These are phyloP conservation scores for Gnathonemus echidnorhynchus DNA, from an alignment of 2,113 vertebrate genomes.

Conservation along the genomic window DNA sequence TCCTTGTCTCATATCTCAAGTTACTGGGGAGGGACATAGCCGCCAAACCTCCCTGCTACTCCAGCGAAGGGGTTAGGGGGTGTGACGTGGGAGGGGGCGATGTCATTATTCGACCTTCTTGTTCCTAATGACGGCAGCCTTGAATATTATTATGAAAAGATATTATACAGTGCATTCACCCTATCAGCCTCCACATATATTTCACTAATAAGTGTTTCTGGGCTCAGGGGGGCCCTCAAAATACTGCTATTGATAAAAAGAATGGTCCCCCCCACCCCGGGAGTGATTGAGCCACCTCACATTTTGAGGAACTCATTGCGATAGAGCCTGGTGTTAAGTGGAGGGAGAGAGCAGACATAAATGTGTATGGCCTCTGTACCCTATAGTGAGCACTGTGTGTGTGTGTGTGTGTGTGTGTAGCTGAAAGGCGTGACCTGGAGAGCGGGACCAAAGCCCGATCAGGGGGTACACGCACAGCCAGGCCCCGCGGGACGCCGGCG, in stretches of 20 bases:
- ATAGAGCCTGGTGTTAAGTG: conserved; percentile 61
- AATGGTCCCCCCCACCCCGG: conserved; percentile 39
- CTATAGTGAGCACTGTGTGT: conserved; percentile 41
- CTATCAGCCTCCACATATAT: conserved; percentile 59
- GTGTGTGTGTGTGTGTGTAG: not conserved
- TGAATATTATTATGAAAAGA: conserved; percentile 58
- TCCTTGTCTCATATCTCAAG: conserved; percentile 21
- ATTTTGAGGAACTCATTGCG: conserved; percentile 61
- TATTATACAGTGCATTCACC: conserved; percentile 56
- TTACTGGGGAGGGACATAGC: conserved; percentile 46
- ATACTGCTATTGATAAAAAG: conserved; percentile 55
- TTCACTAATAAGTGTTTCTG: conserved; percentile 64
- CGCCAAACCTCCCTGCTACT: conserved; percentile 29
- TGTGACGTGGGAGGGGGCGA: conserved; percentile 27
- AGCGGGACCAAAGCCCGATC: not conserved
- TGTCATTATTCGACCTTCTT: conserved; percentile 42
- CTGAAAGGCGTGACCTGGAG: not conserved
- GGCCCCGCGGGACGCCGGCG: not conserved
- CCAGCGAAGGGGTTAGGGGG: conserved; percentile 35
- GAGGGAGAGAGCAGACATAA: conserved; percentile 50
- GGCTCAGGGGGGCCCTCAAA: conserved; percentile 57
- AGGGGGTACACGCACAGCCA: not conserved
- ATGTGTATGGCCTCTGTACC: not conserved
- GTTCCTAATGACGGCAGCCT: conserved; percentile 53
- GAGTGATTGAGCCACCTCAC: conserved; percentile 62